Evolutionary conservation across 2,797 vertebrate genomes (phyloP).

Genomic region (Mareca penelope): DNA sequence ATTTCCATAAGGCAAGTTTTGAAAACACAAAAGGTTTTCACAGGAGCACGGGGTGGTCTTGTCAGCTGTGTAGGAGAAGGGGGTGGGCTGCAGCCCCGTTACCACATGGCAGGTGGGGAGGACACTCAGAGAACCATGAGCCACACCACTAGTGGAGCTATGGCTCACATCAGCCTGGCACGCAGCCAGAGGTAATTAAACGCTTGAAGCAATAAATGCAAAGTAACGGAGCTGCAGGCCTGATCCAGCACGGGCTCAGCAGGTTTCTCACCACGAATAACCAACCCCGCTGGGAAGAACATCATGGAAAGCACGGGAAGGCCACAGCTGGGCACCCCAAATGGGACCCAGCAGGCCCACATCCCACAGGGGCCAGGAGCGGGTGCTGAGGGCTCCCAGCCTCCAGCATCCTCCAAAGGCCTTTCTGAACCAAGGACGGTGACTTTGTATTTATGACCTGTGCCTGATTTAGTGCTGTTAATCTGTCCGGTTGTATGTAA

Average conservation of each 20-base stretch:
- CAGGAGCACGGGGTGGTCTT: neutral
- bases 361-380: neutral
- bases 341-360: rapidly evolving
- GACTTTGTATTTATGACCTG: neutral
- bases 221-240: neutral
- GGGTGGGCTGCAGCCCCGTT: rapidly evolving
- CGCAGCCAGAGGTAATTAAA: neutral
- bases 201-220: neutral
- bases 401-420: neutral
- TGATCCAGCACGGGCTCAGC: neutral
- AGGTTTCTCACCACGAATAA: rapidly evolving
- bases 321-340: rapidly evolving
- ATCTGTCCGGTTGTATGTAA: neutral
- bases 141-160: rapidly evolving
- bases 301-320: neutral
- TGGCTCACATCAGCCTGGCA: rapidly evolving
- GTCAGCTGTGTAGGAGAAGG: neutral
- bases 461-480: neutral
- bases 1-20: neutral
- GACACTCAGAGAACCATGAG: neutral
- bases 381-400: neutral
- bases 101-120: neutral
- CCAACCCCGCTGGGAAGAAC: rapidly evolving
- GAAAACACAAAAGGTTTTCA: neutral
- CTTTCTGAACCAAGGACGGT: neutral